Conservation (phyloP, 1,140 invertebrate species). For the Tyrophagus putrescentiae region DNA sequence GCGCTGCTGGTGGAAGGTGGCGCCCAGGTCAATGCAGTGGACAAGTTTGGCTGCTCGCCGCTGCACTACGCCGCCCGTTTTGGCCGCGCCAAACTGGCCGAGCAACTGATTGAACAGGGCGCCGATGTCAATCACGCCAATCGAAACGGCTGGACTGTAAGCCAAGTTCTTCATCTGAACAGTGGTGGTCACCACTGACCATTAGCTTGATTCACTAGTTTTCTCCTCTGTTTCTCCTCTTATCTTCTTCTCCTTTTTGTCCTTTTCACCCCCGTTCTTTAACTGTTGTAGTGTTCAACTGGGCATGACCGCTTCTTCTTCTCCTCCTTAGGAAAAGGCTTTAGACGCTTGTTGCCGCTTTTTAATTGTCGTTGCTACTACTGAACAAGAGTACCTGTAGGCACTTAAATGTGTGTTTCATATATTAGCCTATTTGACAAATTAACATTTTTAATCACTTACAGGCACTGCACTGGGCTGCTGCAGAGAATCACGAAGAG, state of each 20-base stretch:
- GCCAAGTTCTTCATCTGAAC: too few relatives aligned
- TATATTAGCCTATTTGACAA: conserved; percentile 15
- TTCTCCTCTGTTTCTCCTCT: neutral
- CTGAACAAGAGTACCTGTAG: too few relatives aligned
- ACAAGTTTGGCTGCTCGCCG: conserved; percentile 35
- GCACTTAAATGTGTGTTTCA: too few relatives aligned
- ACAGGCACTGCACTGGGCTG: conserved; percentile 33
- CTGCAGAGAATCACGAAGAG: conserved; percentile 27
- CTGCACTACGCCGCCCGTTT: conserved; percentile 34
- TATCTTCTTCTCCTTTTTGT: neutral
- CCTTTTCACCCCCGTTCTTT: conserved; percentile 5
- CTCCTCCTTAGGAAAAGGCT: too few relatives aligned
- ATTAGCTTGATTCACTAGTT: neutral
- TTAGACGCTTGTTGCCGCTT: too few relatives aligned
- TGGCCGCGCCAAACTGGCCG: conserved; percentile 29
- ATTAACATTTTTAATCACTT: conserved; percentile 3
- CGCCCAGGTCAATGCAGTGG: conserved; percentile 35
- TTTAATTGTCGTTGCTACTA: too few relatives aligned
- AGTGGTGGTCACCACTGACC: conserved; percentile 7
- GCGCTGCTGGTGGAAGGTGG: conserved; percentile 33
- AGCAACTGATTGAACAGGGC: conserved; percentile 29
- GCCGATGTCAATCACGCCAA: conserved; percentile 33
- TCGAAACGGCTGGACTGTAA: conserved; percentile 33
- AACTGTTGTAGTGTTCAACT: too few relatives aligned
- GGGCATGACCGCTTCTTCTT: too few relatives aligned